Conservation (phyloP, 2,797 vertebrate genomes). For the Poeciliopsis gracilis region DNA sequence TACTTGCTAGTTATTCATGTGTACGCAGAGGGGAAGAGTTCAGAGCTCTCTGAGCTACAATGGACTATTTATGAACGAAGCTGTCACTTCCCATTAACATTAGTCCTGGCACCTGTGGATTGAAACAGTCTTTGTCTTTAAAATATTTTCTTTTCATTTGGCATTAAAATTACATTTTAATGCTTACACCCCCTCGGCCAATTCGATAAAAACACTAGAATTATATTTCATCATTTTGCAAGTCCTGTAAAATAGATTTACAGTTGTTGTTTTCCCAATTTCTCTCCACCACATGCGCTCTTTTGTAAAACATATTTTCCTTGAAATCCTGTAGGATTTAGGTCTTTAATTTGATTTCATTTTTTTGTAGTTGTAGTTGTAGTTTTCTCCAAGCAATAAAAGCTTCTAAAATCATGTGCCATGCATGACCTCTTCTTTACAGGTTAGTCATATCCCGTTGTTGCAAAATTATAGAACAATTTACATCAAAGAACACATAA, state of each 20-base stretch:
- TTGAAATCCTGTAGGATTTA: conserved; percentile 16
- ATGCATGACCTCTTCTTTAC: conserved; percentile 11
- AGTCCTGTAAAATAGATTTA: conserved; percentile 11
- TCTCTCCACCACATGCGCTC: not conserved
- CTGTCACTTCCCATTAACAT: conserved; percentile 61
- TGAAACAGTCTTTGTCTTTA: conserved; percentile 26
- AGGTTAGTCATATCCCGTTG: conserved; percentile 32
- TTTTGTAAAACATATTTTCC: conserved; percentile 33
- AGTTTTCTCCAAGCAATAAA: conserved; percentile 29
- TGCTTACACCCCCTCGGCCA: not conserved
- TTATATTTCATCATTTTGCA: conserved; percentile 18
- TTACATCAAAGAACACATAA: conserved; percentile 38
- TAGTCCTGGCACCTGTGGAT: conserved; percentile 65
- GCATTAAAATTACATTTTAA: not conserved
- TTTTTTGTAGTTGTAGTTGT: conserved; percentile 7
- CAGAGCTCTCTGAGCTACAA: conserved; percentile 40
- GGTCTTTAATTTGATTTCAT: not conserved
- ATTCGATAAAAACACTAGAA: conserved; percentile 18
- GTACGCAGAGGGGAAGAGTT: conserved; percentile 36
- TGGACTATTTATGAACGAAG: conserved; percentile 51
- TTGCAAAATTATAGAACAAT: conserved; percentile 27
- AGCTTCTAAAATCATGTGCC: conserved; percentile 26
- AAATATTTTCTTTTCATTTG: conserved; percentile 12
- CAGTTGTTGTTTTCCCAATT: conserved; percentile 15
- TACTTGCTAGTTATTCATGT: conserved; percentile 72